phyloP scores from a whole-genome alignment of 2,113 vertebrate genomes.

The Serinus canaria region DNA sequence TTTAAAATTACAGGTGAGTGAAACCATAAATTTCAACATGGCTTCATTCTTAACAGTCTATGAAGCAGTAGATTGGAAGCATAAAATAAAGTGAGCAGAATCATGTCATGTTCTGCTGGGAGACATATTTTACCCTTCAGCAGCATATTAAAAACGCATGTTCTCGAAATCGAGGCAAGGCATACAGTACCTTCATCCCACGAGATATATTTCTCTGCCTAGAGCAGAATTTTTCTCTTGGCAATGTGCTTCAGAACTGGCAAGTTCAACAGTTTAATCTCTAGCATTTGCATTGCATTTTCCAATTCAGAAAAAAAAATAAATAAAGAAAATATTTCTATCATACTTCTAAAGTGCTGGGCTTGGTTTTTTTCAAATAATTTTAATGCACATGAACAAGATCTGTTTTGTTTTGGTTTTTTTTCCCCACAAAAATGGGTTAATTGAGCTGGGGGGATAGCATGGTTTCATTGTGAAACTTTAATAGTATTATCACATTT shows the following conservation, averaged over 20 bases:
- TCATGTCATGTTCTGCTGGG: conserved; percentile 26
- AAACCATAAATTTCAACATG: conserved; percentile 58
- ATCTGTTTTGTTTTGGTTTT: not conserved
- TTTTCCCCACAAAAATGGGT: not conserved
- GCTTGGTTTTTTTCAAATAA: not conserved
- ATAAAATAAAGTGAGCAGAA: conserved; percentile 58
- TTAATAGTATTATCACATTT: not conserved
- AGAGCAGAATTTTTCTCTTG: conserved; percentile 38
- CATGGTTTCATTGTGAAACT: not conserved
- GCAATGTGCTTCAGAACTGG: not conserved
- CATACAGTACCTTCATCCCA: not conserved
- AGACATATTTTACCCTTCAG: conserved; percentile 57
- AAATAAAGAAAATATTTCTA: not conserved
- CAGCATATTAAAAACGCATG: conserved; percentile 34
- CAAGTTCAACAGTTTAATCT: conserved; percentile 29
- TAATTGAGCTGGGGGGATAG: not conserved
- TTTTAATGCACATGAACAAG: not conserved
- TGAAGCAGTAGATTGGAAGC: conserved; percentile 32
- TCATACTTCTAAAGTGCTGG: not conserved
- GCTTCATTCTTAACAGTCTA: conserved; percentile 30
- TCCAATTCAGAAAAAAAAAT: not conserved
- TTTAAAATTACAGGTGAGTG: conserved; percentile 51
- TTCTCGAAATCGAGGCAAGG: conserved; percentile 57
- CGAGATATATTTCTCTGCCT: conserved; percentile 37
- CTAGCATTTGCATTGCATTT: not conserved